A percentile compares a stretch with the other conserved stretches of the same genome.
Evolutionary conservation across 2,888 invertebrate genomes (phyloP).

Genomic region (Alloscopus bannaensis): DNA sequence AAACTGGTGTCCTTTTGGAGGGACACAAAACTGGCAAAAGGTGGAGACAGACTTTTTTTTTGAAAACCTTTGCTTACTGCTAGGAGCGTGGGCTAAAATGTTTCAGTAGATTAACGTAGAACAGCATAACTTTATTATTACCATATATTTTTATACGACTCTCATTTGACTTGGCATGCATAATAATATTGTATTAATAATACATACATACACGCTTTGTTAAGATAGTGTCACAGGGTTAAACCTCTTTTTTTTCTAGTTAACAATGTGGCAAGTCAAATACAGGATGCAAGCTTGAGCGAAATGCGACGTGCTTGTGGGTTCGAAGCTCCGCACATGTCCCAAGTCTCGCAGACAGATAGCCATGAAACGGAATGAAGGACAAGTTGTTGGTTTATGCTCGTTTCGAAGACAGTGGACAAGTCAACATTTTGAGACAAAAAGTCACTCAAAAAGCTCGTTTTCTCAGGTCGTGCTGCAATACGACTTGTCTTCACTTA

Average conservation of each 20-base stretch:
- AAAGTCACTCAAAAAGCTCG: conserved; percentile 37
- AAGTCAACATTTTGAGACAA: conserved; percentile 37
- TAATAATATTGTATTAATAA: too few relatives aligned
- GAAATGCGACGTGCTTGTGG: conserved; percentile 39
- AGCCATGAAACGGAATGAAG: conserved; percentile 10
- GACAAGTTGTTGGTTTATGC: conserved; percentile 27
- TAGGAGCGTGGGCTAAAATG: background rate
- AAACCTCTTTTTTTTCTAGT: conserved; percentile 21
- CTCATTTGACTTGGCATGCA: background rate
- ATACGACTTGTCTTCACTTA: background rate
- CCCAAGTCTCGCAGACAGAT: conserved; percentile 3
- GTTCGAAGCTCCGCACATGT: conserved; percentile 9
- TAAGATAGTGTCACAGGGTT: conserved; percentile 47
- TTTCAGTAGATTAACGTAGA: background rate
- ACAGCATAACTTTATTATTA: background rate
- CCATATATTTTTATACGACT: background rate
- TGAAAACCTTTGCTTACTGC: conserved; percentile 11
- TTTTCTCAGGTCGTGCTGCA: conserved; percentile 15
- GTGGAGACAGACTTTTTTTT: conserved; percentile 35
- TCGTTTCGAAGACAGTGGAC: conserved; percentile 33
- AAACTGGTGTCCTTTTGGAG: conserved; percentile 36
- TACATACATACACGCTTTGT: too few relatives aligned
- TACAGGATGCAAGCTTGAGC: conserved; percentile 55
- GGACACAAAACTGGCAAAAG: conserved; percentile 39
- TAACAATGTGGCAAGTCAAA: conserved; percentile 23